Conservation (phyloP, 2,888 invertebrate genomes). For the Sthenelais limicola region DNA sequence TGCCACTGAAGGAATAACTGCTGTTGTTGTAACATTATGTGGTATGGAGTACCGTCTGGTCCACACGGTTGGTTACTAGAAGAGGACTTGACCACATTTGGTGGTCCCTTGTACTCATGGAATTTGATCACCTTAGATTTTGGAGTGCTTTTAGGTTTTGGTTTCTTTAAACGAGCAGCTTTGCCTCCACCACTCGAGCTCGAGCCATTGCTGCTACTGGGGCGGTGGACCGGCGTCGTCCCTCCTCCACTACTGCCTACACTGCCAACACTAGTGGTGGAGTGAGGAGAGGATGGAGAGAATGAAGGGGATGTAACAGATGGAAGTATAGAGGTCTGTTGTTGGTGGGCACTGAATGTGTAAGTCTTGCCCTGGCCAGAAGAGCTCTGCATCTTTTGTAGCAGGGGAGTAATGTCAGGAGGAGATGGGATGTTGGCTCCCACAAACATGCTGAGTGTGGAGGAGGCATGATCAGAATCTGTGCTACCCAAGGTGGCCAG, state of each 20-base stretch:
- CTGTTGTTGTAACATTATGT: conserved; percentile 84
- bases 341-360: conserved; percentile 1
- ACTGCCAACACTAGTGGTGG: conserved; percentile 28
- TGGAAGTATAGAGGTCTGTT: conserved; percentile 12
- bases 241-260: conserved; percentile 10
- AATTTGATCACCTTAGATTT: conserved; percentile 94
- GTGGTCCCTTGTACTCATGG: conserved; percentile 89
- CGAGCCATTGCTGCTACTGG: conserved; percentile 50
- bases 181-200: conserved; percentile 33
- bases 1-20: conserved; percentile 92
- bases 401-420: conserved; percentile 55
- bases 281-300: conserved; percentile 36
- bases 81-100: conserved; percentile 87
- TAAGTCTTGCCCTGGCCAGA: conserved; percentile 6
- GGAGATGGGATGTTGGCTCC: conserved; percentile 50
- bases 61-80: neutral
- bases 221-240: conserved; percentile 30
- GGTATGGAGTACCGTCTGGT: conserved; percentile 45
- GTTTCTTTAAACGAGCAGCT: conserved; percentile 77
- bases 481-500: neutral
- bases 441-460: neutral
- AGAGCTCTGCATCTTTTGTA: conserved; percentile 42
- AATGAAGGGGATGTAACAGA: conserved; percentile 24
- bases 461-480: conserved; percentile 4
- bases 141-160: conserved; percentile 82